phyloP scores from a whole-genome alignment of 2,888 invertebrate genomes.

The Xanthia icteritia region DNA sequence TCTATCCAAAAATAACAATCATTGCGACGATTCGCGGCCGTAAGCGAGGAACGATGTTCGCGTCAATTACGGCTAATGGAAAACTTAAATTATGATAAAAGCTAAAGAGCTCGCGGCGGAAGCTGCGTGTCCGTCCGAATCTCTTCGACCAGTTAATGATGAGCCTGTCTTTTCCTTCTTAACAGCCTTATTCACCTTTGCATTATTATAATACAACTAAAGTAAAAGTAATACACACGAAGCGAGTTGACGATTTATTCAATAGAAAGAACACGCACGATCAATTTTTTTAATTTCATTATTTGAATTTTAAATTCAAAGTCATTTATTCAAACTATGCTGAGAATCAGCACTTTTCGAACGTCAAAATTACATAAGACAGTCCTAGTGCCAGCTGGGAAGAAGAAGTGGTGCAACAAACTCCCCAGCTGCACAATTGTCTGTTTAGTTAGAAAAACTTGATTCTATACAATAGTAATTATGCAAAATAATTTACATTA shows the following conservation, averaged over 20 bases:
- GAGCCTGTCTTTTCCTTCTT: constrained; percentile 57
- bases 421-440: too few relatives aligned
- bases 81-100: constrained; percentile 91
- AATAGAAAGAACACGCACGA: neutral
- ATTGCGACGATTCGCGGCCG: constrained; percentile 82
- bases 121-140: constrained; percentile 78
- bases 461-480: too few relatives aligned
- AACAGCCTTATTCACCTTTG: constrained; percentile 43
- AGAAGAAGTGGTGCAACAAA: too few relatives aligned
- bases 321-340: too few relatives aligned
- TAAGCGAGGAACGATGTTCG: constrained; percentile 90
- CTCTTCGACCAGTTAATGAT: constrained; percentile 70
- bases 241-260: neutral
- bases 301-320: too few relatives aligned
- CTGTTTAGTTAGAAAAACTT: too few relatives aligned
- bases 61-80: constrained; percentile 90
- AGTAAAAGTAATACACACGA: constrained; percentile 5
- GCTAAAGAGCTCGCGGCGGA: constrained; percentile 84
- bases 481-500: too few relatives aligned
- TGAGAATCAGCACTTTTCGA: too few relatives aligned
- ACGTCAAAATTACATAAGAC: too few relatives aligned
- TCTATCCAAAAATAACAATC: constrained; percentile 88
- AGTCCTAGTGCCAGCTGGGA: too few relatives aligned
- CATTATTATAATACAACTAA: constrained; percentile 36
- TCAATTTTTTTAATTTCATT: too few relatives aligned